Base-by-base conservation (phyloP, 2,113 vertebrate genomes). In the Cyprinodon variegatus region DNA sequence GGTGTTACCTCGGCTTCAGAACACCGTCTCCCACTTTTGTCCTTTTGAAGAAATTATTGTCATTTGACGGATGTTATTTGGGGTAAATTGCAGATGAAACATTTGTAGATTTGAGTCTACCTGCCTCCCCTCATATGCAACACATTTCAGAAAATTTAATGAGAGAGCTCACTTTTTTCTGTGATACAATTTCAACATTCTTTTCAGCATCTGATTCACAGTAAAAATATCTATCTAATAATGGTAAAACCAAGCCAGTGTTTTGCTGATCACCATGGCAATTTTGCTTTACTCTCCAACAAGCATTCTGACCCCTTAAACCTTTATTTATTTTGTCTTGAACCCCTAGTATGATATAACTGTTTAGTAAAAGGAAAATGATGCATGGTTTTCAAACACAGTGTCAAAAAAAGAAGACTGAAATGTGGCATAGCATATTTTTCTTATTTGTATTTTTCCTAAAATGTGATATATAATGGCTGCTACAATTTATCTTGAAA, bases 1-100 rank as follows among this genome's bases (percentile, higher is more conserved):
- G 79, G 81, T 83, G 78, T 75, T 83, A 70, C 70, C 45, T n/a
- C 60, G 45, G 17, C 67, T 86, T 65, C 71, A 86, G 73, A 85
- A 71, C 50, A 11, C 40, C 36, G 60, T 74, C 68, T 67, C 46
- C 74, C 71, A 39, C 14, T 70, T 81, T 70, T 76, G 67, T 78
- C 81, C 79, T 84, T 29, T 82, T 82, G 81, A 88, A 88, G 77
- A 78, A 72, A 81, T 79, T 15, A 79, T 79, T 83, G 83, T 78
- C 69, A 84, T 80, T 78, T 79, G 67, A 84, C 1, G 4, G 73
- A 73, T 74, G 73, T 83, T 79, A 77, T 70, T 79, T 22, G 14
- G 68, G 60, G 38, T 64, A 78, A 85, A 83, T 65, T 46, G 75
- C 13, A 82, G 66, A 76, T 48, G 53, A 73, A 64, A 68, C 65